A percentile compares a stretch with the other conserved stretches of the same genome.
These are phyloP conservation scores for Oreortyx pictus DNA, from an alignment of 2,797 vertebrate species.

Conservation along the genomic window DNA sequence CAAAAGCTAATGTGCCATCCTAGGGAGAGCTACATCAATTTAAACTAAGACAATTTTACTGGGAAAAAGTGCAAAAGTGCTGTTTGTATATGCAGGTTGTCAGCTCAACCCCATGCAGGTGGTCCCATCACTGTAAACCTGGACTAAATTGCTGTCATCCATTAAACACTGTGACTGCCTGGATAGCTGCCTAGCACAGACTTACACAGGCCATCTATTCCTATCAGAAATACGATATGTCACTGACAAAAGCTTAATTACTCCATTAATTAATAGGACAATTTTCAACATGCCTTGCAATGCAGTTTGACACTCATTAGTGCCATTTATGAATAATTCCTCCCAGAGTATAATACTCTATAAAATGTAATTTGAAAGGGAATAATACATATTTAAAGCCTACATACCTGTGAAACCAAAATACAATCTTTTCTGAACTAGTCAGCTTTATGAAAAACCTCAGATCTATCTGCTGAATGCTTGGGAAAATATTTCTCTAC, in stretches of 20 bases:
- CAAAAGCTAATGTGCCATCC: constrained; percentile 80
- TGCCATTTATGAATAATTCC: constrained; percentile 88
- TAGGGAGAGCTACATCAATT: constrained; percentile 83
- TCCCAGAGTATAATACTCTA: constrained; percentile 75
- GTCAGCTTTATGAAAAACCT: constrained; percentile 21
- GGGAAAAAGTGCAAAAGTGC: constrained; percentile 62
- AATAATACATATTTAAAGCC: constrained; percentile 63
- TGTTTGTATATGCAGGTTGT: constrained; percentile 77
- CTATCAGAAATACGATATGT: constrained; percentile 94
- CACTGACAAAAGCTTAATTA: constrained; percentile 99
- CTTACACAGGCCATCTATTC: constrained; percentile 91
- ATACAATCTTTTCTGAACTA: constrained; percentile 47
- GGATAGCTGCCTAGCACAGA: constrained; percentile 84
- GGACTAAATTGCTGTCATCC: constrained; percentile 96
- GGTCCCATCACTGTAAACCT: constrained; percentile 91
- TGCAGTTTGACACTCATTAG: constrained; percentile 92
- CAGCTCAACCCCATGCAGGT: constrained; percentile 87
- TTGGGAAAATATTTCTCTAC: neutral
- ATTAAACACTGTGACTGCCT: constrained; percentile 86
- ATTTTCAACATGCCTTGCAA: constrained; percentile 91
- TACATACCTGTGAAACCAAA: constrained; percentile 54
- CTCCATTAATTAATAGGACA: constrained; percentile 99
- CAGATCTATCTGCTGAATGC: neutral
- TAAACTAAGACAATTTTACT: constrained; percentile 67
- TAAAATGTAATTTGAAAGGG: constrained; percentile 75